A percentile compares a stretch with the other conserved stretches of the same genome.
Conservation (phyloP, 1,140 invertebrate species). For the Lerema accius region DNA sequence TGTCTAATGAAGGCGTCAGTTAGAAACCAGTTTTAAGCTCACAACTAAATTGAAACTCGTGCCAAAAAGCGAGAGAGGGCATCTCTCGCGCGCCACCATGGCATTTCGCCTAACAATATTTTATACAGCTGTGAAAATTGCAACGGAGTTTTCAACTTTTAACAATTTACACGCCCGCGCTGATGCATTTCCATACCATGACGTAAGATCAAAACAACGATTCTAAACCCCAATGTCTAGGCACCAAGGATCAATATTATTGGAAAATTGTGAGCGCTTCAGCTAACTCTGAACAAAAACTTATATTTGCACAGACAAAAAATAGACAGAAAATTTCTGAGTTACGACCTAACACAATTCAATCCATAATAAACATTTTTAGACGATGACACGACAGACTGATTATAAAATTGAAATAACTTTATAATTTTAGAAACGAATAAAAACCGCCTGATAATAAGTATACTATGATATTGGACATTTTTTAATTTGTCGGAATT, state of each 20-base stretch:
- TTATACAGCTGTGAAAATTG: constrained; percentile 72
- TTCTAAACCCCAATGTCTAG: constrained; percentile 32
- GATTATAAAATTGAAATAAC: too few species aligned
- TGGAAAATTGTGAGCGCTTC: constrained; percentile 6
- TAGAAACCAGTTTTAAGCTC: constrained; percentile 26
- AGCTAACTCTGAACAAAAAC: constrained; percentile 8
- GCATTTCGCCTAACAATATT: constrained; percentile 65
- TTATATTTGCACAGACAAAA: constrained; percentile 9
- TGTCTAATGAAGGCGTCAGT: background rate
- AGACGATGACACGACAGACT: constrained; percentile 1
- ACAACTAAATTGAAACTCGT: constrained; percentile 47
- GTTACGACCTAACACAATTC: background rate
- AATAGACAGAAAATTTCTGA: background rate
- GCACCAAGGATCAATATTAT: constrained; percentile 33
- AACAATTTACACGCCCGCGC: constrained; percentile 65
- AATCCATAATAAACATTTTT: background rate
- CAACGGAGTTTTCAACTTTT: constrained; percentile 66
- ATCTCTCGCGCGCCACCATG: constrained; percentile 51
- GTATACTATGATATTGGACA: too few species aligned
- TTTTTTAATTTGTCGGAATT: too few species aligned
- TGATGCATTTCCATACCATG: constrained; percentile 25
- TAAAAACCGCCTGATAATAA: too few species aligned
- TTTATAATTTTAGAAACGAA: too few species aligned
- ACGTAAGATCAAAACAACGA: constrained; percentile 15
- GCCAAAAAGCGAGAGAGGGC: constrained; percentile 62